phyloP scores from a whole-genome alignment of 2,888 invertebrate species.

The Chymomyza amoena region DNA sequence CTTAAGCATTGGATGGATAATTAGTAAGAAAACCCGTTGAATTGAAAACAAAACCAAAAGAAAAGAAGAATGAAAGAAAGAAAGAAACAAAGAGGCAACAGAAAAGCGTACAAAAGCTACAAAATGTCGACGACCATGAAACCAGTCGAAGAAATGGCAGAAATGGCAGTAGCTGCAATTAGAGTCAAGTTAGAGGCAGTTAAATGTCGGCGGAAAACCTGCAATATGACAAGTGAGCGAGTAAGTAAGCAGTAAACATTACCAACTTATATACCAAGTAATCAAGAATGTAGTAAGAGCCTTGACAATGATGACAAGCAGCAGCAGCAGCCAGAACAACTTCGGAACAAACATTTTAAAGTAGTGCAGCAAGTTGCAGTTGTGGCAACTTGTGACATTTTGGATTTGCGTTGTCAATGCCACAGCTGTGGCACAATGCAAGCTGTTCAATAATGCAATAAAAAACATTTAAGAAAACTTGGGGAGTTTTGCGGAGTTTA shows the following conservation, averaged over 20 bases:
- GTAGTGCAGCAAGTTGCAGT: conserved; percentile 8
- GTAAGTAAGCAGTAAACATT: neutral
- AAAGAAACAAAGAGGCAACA: neutral
- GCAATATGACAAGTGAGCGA: neutral
- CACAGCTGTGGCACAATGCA: conserved; percentile 17
- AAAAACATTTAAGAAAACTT: conserved; percentile 58
- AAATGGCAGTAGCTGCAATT: neutral
- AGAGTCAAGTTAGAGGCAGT: neutral
- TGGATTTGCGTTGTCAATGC: conserved; percentile 28
- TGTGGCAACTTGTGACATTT: conserved; percentile 55
- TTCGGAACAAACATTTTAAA: neutral
- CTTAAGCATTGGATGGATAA: conserved; percentile 37
- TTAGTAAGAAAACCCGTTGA: conserved; percentile 61
- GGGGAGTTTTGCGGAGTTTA: neutral
- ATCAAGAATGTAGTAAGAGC: conserved; percentile 40
- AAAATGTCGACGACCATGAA: neutral
- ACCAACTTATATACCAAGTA: neutral
- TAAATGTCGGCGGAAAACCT: neutral
- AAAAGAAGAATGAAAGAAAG: neutral
- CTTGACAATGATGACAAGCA: conserved; percentile 45
- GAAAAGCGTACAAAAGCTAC: neutral
- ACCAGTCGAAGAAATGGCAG: neutral
- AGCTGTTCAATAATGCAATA: conserved; percentile 60
- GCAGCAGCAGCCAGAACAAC: neutral
- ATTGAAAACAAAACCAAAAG: conserved; percentile 32